A percentile compares a stretch with the other conserved stretches of the same genome.
Conservation (phyloP, 2,113 vertebrate species). For the Lagopus leucura region DNA sequence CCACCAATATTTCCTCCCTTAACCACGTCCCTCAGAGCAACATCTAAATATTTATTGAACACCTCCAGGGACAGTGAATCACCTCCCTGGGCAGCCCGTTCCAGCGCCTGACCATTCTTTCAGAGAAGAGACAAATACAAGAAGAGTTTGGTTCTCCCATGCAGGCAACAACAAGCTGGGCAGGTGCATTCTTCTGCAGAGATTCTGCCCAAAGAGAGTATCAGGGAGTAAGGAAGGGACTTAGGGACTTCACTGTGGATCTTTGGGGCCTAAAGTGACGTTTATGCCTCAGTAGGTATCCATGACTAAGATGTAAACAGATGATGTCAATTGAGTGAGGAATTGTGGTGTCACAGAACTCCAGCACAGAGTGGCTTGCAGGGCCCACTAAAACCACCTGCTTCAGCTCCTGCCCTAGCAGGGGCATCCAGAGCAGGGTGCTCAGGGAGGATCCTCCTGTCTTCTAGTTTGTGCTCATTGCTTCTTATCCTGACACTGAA, state of each 20-base stretch:
- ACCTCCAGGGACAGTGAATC: no score
- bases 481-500: not conserved
- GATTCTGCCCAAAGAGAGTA: not conserved
- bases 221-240: not conserved
- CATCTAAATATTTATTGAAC: no score
- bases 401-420: not conserved
- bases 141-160: not conserved
- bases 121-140: no score
- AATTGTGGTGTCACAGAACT: not conserved
- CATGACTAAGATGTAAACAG: not conserved
- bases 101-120: no score
- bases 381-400: not conserved
- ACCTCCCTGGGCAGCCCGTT: no score
- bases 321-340: not conserved
- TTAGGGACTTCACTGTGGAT: not conserved
- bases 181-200: not conserved
- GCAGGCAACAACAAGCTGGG: not conserved
- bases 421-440: not conserved
- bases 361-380: not conserved
- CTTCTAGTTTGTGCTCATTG: not conserved
- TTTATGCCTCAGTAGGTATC: not conserved
- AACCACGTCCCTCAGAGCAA: no score
- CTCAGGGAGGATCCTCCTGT: not conserved
- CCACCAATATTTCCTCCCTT: no score
- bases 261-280: not conserved